Base-by-base conservation (phyloP, 2,797 vertebrate genomes). In the Pangasius djambal region DNA sequence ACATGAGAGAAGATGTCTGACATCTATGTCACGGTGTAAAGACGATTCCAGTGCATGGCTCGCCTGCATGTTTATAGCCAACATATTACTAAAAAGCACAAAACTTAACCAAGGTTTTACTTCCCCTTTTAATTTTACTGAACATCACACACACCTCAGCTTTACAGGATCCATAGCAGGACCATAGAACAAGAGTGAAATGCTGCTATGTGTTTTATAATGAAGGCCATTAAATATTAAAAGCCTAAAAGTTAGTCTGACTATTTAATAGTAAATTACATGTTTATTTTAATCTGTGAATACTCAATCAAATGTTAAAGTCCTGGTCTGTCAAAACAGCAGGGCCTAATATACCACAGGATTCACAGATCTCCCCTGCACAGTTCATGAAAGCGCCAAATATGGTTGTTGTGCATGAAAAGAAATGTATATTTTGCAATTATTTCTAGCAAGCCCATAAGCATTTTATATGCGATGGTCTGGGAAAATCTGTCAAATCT, bases 1-100 rank as follows among this genome's bases (percentile, higher is more conserved):
- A 97, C 97, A 97, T 97, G 96, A 96, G 96, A 97, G 96, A 97
- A 97, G 96, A 97, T 97, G 96, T 97, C 96, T 96, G 96, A 97
- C 96, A 97, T 97, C 96, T 97, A 97, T 97, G 96, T 97, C 95
- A 97, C 50, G 96, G 96, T 96, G 97, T 97, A 97, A 97, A 92
- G 94, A 96, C 93, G 89, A 95, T 90, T 93, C 93, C 94, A 95
- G 94, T 92, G 96, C 96, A 97, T 95, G 95, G 94, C 96, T 96
- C 92, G 94, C 92, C 93, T 92, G 48, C 78, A 75, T 83, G 65
- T 70, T 83, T 77, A 57, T 50, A 79, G 22, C 25, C 25, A 6
- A 16, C 18, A 22, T 81, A 6, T 81, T 37, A 12, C 52, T 25
- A 22, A 81, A 57, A 81, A 81, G 18, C 15, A 20, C 44, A 52